Conservation (phyloP, 2,797 vertebrate genomes). For the Triplophysa yarkandensis region DNA sequence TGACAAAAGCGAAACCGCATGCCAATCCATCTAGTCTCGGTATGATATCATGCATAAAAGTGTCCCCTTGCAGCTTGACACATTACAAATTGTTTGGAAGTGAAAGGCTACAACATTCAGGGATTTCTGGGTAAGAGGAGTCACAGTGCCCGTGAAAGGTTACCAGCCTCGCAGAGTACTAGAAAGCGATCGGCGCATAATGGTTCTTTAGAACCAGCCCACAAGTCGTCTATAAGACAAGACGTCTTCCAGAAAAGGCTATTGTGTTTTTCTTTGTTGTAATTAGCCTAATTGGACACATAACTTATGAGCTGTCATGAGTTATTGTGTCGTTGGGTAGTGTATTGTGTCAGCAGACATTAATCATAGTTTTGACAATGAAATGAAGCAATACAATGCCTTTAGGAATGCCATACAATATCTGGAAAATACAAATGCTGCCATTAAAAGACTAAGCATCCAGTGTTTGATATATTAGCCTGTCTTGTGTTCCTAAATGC, state of each 20-base stretch:
- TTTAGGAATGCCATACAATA: neutral
- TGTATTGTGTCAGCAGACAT: conserved; percentile 10
- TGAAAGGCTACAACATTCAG: neutral
- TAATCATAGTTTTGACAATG: conserved; percentile 35
- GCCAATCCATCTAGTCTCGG: neutral
- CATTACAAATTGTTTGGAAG: neutral
- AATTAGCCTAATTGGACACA: conserved; percentile 14
- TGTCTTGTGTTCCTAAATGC: conserved; percentile 1
- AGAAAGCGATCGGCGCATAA: conserved; percentile 7
- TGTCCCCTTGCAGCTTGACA: neutral
- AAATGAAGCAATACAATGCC: conserved; percentile 17
- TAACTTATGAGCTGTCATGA: conserved; percentile 17
- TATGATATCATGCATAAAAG: conserved; percentile 8
- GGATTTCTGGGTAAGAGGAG: neutral
- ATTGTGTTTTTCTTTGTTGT: conserved; percentile 12
- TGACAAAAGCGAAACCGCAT: conserved; percentile 9
- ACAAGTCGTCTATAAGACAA: conserved; percentile 1
- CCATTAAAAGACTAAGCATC: conserved; percentile 15
- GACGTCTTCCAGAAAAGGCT: neutral
- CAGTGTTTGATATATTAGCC: conserved; percentile 17
- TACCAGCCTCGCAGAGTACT: neutral
- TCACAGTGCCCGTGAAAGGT: neutral
- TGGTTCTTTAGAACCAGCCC: neutral
- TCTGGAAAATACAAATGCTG: conserved; percentile 10
- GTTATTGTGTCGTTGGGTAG: conserved; percentile 5